Conservation (phyloP, 2,888 invertebrate genomes). For the Cyrtodaria siliqua region DNA sequence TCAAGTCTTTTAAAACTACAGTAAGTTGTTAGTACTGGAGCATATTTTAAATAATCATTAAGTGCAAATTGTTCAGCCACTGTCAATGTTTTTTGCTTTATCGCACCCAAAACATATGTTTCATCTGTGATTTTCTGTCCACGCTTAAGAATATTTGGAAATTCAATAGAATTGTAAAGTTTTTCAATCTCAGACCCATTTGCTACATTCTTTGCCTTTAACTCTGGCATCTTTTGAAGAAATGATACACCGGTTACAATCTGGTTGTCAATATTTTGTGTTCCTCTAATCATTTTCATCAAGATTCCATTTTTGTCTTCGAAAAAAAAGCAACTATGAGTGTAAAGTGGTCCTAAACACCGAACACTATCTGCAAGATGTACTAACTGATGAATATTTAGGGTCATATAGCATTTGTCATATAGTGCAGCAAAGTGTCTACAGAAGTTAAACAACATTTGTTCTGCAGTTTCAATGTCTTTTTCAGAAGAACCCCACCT, state of each 20-base stretch:
- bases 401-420: slow-evolving; percentile 24
- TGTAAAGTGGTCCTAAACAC: slow-evolving; percentile 53
- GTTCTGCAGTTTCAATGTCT: slow-evolving; percentile 16
- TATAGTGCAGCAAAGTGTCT: slow-evolving; percentile 5
- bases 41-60: background rate
- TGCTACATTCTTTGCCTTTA: slow-evolving; percentile 11
- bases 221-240: slow-evolving; percentile 13
- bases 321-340: slow-evolving; percentile 56
- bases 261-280: slow-evolving; percentile 14
- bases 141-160: background rate
- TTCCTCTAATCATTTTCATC: slow-evolving; percentile 5
- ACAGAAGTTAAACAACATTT: slow-evolving; percentile 19
- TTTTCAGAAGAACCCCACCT: slow-evolving; percentile 1
- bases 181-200: slow-evolving; percentile 26
- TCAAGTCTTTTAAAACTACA: background rate
- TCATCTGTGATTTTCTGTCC: background rate
- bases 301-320: slow-evolving; percentile 27
- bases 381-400: slow-evolving; percentile 45
- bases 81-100: background rate
- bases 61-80: background rate
- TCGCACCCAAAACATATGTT: background rate
- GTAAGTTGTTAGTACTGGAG: background rate
- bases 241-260: slow-evolving; percentile 6
- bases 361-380: slow-evolving; percentile 45
- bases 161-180: slow-evolving; percentile 8